These are phyloP conservation scores for Hycleus phaleratus DNA, from an alignment of 1,140 invertebrate species.

Conservation along the genomic window DNA sequence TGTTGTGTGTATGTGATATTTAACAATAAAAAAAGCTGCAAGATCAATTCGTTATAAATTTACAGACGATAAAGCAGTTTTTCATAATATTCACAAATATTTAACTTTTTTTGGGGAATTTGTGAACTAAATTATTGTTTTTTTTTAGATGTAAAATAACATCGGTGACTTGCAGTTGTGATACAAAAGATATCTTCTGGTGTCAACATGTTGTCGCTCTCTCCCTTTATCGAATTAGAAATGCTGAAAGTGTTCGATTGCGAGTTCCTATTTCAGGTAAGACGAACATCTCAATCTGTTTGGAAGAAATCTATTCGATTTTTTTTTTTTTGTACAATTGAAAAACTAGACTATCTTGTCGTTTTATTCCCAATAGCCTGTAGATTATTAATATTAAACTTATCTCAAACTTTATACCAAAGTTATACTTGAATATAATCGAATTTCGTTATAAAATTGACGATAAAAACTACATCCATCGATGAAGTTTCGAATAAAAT, in stretches of 20 bases:
- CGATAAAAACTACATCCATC: too few species aligned
- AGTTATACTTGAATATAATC: too few species aligned
- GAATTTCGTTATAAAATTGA: too few species aligned
- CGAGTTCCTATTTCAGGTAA: conserved; percentile 80
- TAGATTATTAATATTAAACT: too few species aligned
- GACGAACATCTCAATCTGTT: conserved; percentile 5
- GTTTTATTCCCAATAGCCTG: too few species aligned
- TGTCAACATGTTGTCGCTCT: conserved; percentile 88
- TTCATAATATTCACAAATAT: conserved; percentile 9
- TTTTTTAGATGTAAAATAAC: conserved; percentile 75
- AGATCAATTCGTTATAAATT: conserved; percentile 6
- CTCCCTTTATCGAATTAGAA: conserved; percentile 78
- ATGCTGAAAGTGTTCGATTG: conserved; percentile 69
- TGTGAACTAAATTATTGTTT: conserved; percentile 10
- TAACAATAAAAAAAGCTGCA: background rate
- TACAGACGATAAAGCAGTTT: conserved; percentile 16
- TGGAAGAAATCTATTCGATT: too few species aligned
- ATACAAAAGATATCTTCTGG: conserved; percentile 81
- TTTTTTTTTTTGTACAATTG: too few species aligned
- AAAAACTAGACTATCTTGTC: too few species aligned
- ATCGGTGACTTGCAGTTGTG: conserved; percentile 84
- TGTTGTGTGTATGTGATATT: too few species aligned
- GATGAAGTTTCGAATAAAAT: too few species aligned
- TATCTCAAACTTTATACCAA: too few species aligned
- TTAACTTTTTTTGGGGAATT: conserved; percentile 5